Conservation (phyloP, 2,113 vertebrate species). For the Protobothrops mucrosquamatus region DNA sequence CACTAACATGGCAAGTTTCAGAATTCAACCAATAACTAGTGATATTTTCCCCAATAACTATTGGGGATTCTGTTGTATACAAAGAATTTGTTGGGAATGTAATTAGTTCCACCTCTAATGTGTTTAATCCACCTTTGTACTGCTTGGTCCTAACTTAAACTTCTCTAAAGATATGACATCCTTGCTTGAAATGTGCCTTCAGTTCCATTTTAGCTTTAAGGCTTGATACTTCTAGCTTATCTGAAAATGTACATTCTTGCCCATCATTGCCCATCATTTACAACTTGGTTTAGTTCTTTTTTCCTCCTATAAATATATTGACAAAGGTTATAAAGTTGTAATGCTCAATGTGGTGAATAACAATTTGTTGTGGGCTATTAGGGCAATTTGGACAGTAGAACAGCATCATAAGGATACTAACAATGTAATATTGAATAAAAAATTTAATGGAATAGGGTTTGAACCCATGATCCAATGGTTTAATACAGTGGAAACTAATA, state of each 20-base stretch:
- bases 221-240: not conserved
- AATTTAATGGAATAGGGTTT: not conserved
- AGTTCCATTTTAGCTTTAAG: too few species aligned
- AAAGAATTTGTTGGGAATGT: not conserved
- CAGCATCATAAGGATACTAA: not conserved
- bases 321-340: slow-evolving; percentile 22
- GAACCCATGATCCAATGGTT: not conserved
- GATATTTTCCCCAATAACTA: not conserved
- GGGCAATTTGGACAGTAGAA: not conserved
- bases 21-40: not conserved
- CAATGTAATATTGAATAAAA: too few species aligned
- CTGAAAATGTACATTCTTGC: not conserved
- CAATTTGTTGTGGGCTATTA: not conserved
- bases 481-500: not conserved
- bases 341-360: not conserved
- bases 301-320: slow-evolving; percentile 12
- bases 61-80: not conserved
- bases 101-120: not conserved
- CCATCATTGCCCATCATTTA: not conserved
- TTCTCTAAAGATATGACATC: not conserved
- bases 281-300: not conserved
- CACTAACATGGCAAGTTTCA: not conserved
- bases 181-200: not conserved
- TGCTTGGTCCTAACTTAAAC: not conserved
- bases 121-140: not conserved